Base-by-base conservation (phyloP, 2,888 invertebrate species). In the Rosalia funebris region DNA sequence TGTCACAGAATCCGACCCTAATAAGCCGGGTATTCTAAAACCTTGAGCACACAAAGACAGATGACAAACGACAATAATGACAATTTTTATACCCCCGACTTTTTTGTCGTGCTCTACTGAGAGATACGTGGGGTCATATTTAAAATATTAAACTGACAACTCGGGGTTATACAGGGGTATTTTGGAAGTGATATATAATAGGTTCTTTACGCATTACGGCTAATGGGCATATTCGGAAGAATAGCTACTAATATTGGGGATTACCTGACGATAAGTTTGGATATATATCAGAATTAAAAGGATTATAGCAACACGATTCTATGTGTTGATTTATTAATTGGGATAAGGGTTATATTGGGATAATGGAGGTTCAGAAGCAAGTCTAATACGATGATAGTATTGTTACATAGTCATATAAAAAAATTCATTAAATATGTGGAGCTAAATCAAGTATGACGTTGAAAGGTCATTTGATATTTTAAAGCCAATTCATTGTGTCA, bases 21-120 rank as follows among this genome's bases (percentile, higher is more conserved):
- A 79, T 78, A 79, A 77, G 77, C 77, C 73, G 66, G 70, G 66
- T 70, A 71, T 75, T 72, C 68, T 71, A 72, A 75, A 72, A 68
- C 69, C 71, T 70, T 68, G 67, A 66, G 65, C 69, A 73, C 67
- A 76, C 73, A 75, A 74, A 75, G 68, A 66, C 73, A 74, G 72
- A 75, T 75, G 78, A 78, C 75, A 73, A 75, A 75, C 75, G 74
- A 76, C 74, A 73, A 76, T 75, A 75, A 77, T 76, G 77, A 76
- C 75, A 75, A 76, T 75, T 77, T 77, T 76, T 75, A 73, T 76
- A 72, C 74, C 74, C 72, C 62, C 50, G 62, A 57, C n/a, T 70
- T 69, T 72, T 73, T 74, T 73, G 58, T 59, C 50, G 54, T 61
- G 54, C 34, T 59, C 65, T 53, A 56, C 62, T 12, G 37, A 31